Percentiles rank a stretch among this genome's conserved stretches.
phyloP scores from a whole-genome alignment of 2,797 vertebrate genomes.

The Nothura maculosa region DNA sequence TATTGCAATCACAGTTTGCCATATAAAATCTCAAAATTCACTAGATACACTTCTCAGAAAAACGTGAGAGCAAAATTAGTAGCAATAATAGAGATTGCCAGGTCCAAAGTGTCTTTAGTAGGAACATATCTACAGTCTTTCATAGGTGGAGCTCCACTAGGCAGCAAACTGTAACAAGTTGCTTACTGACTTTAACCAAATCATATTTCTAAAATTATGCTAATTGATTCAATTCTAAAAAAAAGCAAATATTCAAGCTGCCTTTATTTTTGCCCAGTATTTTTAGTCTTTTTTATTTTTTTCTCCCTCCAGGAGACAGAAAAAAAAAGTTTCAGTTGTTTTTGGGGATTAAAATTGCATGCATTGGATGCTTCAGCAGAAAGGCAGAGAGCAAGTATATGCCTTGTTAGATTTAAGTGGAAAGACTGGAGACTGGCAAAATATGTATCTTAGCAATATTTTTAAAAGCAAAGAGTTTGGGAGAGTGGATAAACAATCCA shows the following conservation, averaged over 20 bases:
- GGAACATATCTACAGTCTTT: not conserved
- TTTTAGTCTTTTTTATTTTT: not conserved
- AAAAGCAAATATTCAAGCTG: not conserved
- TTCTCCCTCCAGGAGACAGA: not conserved
- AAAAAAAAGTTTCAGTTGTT: not conserved
- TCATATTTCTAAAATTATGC: not conserved
- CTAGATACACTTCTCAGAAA: not conserved
- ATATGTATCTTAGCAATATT: not conserved
- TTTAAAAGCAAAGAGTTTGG: not conserved
- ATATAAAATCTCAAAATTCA: not conserved
- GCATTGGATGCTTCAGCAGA: not conserved
- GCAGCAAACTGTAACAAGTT: not conserved
- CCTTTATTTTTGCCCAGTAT: not conserved
- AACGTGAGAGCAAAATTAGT: not conserved
- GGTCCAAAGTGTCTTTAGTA: not conserved
- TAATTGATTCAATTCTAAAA: not conserved
- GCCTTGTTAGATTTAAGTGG: not conserved
- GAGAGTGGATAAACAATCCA: not conserved
- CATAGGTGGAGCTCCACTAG: not conserved
- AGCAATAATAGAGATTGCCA: not conserved
- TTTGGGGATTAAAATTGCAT: not conserved
- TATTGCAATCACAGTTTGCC: not conserved
- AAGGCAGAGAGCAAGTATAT: not conserved
- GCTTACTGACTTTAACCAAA: not conserved
- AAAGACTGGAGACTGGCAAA: not conserved